Conservation (phyloP, 2,888 invertebrate species). For the Drosophila subquinaria region DNA sequence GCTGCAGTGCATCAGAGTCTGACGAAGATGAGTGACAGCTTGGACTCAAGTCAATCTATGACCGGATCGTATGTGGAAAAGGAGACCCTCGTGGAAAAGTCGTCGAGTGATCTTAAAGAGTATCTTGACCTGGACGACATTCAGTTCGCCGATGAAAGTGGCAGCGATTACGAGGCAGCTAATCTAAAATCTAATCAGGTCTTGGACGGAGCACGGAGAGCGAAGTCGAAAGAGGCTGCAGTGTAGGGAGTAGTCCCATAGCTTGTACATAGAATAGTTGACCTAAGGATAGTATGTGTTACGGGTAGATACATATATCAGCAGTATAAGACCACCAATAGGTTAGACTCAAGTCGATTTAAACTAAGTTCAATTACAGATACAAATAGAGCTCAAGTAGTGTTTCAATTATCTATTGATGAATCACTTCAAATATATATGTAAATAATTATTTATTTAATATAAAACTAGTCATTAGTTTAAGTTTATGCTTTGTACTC, state of each 20-base stretch:
- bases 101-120: conserved; percentile 87
- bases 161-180: conserved; percentile 72
- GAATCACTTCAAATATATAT: conserved; percentile 10
- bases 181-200: conserved; percentile 48
- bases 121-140: conserved; percentile 88
- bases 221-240: conserved; percentile 59
- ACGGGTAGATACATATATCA: conserved; percentile 70
- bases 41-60: conserved; percentile 71
- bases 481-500: conserved; percentile 35
- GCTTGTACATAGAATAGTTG: conserved; percentile 49
- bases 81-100: conserved; percentile 89
- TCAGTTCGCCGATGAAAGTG: conserved; percentile 89
- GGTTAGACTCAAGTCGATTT: conserved; percentile 39
- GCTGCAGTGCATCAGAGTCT: conserved; percentile 51
- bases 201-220: conserved; percentile 27
- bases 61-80: conserved; percentile 87
- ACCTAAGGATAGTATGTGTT: conserved; percentile 52
- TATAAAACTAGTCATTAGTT: conserved; percentile 29
- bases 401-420: conserved; percentile 6
- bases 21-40: conserved; percentile 39
- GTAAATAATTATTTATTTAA: conserved; percentile 25
- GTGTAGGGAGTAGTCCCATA: conserved; percentile 42
- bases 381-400: conserved; percentile 40
- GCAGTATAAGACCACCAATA: conserved; percentile 62
- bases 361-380: conserved; percentile 22